These are phyloP conservation scores for Pachyramphus minor DNA, from an alignment of 2,113 vertebrate genomes.

Conservation along the genomic window DNA sequence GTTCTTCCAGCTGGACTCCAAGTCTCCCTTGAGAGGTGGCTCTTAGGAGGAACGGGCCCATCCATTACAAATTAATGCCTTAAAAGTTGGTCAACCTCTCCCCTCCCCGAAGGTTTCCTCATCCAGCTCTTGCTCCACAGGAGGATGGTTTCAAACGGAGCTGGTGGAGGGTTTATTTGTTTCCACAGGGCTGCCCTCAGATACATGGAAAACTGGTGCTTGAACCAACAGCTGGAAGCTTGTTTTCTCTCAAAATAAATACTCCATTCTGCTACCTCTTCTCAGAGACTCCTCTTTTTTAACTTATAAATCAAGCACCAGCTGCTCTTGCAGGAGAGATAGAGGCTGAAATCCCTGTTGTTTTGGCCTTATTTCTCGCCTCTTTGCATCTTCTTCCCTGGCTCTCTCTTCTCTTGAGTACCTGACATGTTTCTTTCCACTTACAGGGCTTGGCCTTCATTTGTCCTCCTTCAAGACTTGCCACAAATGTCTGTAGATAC, in stretches of 20 bases:
- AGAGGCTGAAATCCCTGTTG: background rate
- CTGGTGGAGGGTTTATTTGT: background rate
- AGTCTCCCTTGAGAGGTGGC: background rate
- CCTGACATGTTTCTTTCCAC: background rate
- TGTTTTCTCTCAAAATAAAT: constrained; percentile 34
- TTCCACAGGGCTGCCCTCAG: background rate
- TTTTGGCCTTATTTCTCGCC: background rate
- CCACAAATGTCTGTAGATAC: background rate
- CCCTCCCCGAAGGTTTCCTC: background rate
- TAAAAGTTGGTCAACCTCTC: background rate
- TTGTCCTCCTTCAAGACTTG: background rate
- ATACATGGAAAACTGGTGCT: background rate
- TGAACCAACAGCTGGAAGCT: background rate
- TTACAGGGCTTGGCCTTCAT: background rate
- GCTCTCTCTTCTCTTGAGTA: fast-evolving
- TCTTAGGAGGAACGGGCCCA: background rate
- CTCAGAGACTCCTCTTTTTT: background rate
- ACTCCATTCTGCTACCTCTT: background rate
- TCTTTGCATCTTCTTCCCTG: background rate
- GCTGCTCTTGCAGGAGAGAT: background rate
- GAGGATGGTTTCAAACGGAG: background rate
- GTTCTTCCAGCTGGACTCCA: constrained; percentile 34
- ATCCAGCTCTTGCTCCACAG: background rate
- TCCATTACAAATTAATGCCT: background rate
- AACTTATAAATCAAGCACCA: background rate